Evolutionary conservation across 2,888 invertebrate species (phyloP).

Genomic region (Papilio elwesi): DNA sequence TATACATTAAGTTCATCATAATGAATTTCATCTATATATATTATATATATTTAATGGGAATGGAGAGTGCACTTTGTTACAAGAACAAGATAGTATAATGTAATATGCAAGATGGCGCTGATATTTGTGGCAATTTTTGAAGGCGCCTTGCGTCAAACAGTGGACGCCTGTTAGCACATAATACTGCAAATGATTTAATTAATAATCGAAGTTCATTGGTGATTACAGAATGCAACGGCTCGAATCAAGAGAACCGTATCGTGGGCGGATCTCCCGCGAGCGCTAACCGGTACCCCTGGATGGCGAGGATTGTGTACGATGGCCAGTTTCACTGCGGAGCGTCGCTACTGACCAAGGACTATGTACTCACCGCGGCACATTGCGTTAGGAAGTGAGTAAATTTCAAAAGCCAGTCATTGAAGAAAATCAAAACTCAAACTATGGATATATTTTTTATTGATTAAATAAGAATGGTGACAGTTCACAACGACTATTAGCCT

Average conservation of each 20-base stretch:
- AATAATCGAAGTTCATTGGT: conserved; percentile 23
- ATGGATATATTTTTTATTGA: too few relatives aligned
- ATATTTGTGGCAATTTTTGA: too few relatives aligned
- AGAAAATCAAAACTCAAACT: too few relatives aligned
- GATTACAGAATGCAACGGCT: conserved; percentile 89
- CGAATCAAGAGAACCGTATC: conserved; percentile 94
- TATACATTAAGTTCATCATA: too few relatives aligned
- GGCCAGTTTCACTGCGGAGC: conserved; percentile 95
- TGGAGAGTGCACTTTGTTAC: too few relatives aligned
- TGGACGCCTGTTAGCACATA: too few relatives aligned
- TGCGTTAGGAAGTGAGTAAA: conserved; percentile 89
- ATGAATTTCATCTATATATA: too few relatives aligned
- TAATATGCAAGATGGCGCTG: conserved; percentile 39
- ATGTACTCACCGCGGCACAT: conserved; percentile 94
- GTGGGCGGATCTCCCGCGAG: conserved; percentile 93
- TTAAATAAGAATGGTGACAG: too few relatives aligned
- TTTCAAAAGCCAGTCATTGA: background rate
- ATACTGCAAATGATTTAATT: background rate
- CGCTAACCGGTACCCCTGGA: conserved; percentile 94
- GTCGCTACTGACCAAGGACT: conserved; percentile 91
- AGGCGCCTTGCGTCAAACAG: too few relatives aligned
- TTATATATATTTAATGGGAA: too few relatives aligned
- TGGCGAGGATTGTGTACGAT: conserved; percentile 93
- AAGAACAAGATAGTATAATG: too few relatives aligned
- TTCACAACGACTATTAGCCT: too few relatives aligned